Percentiles rank a stretch among this genome's conserved stretches.
Evolutionary conservation across 1,140 invertebrate genomes (phyloP).

Genomic region (Choristoneura fumiferana): DNA sequence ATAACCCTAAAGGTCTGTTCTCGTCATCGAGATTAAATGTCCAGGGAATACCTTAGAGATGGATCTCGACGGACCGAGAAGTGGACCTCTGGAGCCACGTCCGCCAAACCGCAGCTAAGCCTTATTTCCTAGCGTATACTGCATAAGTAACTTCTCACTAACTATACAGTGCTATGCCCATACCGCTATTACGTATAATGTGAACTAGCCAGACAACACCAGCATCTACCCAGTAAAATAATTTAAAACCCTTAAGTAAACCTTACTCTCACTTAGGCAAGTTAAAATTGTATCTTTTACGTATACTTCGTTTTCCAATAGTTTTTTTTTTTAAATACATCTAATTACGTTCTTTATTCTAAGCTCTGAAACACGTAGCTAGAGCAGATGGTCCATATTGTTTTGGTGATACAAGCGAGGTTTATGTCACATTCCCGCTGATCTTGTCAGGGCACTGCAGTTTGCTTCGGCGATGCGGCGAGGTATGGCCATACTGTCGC

Average conservation of each 20-base stretch:
- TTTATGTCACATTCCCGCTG: no score
- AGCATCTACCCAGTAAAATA: slow-evolving; percentile 75
- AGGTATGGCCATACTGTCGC: background rate
- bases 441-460: no score
- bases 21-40: no score
- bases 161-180: slow-evolving; percentile 57
- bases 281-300: slow-evolving; percentile 74
- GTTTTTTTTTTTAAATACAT: slow-evolving; percentile 59
- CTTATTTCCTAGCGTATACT: slow-evolving; percentile 74
- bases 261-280: slow-evolving; percentile 76
- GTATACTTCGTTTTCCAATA: slow-evolving; percentile 77
- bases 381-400: background rate
- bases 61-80: no score
- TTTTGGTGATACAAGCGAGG: background rate
- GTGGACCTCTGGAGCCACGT: background rate
- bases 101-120: slow-evolving; percentile 36
- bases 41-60: no score
- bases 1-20: no score
- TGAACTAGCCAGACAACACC: slow-evolving; percentile 64
- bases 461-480: no score
- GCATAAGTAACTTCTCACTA: slow-evolving; percentile 73
- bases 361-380: slow-evolving; percentile 64
- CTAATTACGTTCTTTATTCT: slow-evolving; percentile 68
- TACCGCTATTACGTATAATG: slow-evolving; percentile 28
- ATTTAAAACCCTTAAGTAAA: slow-evolving; percentile 74